Evolutionary conservation across 1,140 invertebrate species (phyloP), one percentile per base, ranked within the genome.

Genomic region (Contarinia nasturtii): DNA sequence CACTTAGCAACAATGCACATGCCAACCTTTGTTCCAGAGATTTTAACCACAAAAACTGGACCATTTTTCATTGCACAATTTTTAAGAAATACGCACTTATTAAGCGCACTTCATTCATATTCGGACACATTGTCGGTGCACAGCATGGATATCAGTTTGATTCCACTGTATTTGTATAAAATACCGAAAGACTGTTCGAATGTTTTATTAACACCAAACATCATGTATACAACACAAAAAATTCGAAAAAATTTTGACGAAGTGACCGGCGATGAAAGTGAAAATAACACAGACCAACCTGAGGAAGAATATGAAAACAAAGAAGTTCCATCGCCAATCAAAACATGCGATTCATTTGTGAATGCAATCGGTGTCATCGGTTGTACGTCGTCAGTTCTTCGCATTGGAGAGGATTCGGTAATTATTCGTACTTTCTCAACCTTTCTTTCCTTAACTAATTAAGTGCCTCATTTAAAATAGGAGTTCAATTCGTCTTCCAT

Each of bases 111-210:
- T n/a, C 62, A 64, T 43, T 55, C 53, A 47, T 56, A 54, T 15
- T 61, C 58, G n/a, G 55, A 61, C 51, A 63, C 55, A 33, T 41
- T 65, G 21, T 60, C 62, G n/a, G 62, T 50, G 51, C 73, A 79
- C 53, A 72, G 69, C 56, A 73, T 75, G 49, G 72, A 76, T 56
- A 65, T 79, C 37, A 74, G 75, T 50, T 61, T 74, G 41, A 70
- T 72, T 49, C 79, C 80, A 5, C 55, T 82, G 44, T 79, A 75
- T 59, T 67, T 79, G 4, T 79, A 84, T 61, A 80, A 79, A 66
- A 64, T 85, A 49, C 74, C 77, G 36, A 57, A 54, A 12, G 54
- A 61, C 46, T 58, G 59, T 46, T 51, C 53, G 22, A 59, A 63
- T 48, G 56, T 63, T 51, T 52, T 63, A 43, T 59, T 63, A 10